Evolutionary conservation across 2,113 vertebrate species (phyloP).

Genomic region (Geothlypis trichas): DNA sequence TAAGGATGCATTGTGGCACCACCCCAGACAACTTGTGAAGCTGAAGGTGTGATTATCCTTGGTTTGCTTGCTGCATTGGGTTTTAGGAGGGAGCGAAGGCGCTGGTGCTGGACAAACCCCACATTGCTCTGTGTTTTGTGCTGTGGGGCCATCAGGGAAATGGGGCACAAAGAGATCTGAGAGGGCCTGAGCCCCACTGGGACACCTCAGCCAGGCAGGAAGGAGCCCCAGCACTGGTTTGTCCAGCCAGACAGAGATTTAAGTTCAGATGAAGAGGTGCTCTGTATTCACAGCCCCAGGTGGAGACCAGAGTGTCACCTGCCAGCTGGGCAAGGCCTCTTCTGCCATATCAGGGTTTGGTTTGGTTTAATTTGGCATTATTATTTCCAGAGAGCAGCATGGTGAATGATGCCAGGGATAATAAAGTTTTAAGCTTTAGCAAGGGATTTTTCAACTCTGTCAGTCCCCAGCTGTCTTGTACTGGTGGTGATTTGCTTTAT

Average conservation of each 20-base stretch:
- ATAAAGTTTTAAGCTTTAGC: background rate
- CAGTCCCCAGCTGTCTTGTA: background rate
- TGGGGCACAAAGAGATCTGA: background rate
- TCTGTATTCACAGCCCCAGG: background rate
- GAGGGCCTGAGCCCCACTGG: background rate
- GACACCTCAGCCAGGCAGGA: background rate
- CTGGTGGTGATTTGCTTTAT: background rate
- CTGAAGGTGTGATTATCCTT: background rate
- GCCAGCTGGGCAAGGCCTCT: background rate
- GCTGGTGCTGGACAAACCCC: background rate
- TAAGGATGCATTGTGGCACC: no score
- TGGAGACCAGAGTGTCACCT: background rate
- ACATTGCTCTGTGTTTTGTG: fast-evolving
- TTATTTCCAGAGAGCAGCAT: background rate
- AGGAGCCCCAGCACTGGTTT: background rate
- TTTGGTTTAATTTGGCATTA: background rate
- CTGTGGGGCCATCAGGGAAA: background rate
- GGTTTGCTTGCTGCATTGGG: background rate
- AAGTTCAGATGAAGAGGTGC: background rate
- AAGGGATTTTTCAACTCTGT: background rate
- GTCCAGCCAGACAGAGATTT: background rate
- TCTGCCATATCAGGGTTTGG: background rate
- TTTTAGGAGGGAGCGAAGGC: background rate
- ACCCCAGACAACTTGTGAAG: background rate
- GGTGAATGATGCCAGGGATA: background rate